phyloP scores from a whole-genome alignment of 2,888 invertebrate species.

The Leptinotarsa haldemani region DNA sequence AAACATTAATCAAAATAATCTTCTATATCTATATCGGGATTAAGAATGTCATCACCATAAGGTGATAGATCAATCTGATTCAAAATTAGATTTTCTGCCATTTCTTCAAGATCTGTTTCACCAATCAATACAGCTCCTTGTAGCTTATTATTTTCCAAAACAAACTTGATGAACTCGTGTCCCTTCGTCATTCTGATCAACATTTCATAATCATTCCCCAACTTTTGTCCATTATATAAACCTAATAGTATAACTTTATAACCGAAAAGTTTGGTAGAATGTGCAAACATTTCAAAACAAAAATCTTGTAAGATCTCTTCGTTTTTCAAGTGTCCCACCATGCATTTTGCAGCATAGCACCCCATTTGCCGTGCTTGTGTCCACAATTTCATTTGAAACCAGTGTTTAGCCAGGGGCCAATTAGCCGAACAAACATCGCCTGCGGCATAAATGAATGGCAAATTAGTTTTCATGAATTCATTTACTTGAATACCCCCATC shows the following conservation, averaged over 20 bases:
- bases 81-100: conserved; percentile 96
- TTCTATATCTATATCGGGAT: conserved; percentile 97
- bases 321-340: conserved; percentile 74
- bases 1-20: conserved; percentile 95
- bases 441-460: conserved; percentile 87
- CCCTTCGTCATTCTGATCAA: conserved; percentile 85
- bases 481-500: conserved; percentile 91
- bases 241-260: conserved; percentile 93
- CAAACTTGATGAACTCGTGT: conserved; percentile 87
- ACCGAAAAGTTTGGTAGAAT: conserved; percentile 95
- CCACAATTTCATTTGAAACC: conserved; percentile 98
- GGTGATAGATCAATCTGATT: conserved; percentile 90
- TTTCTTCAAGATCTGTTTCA: conserved; percentile 97
- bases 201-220: conserved; percentile 84
- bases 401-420: conserved; percentile 83
- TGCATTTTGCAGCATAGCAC: conserved; percentile 89
- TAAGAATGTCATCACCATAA: conserved; percentile 91
- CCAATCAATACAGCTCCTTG: conserved; percentile 97
- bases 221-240: conserved; percentile 91
- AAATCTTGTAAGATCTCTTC: conserved; percentile 87
- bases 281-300: conserved; percentile 97
- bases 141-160: conserved; percentile 84
- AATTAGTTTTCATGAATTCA: conserved; percentile 85
- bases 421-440: conserved; percentile 92
- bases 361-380: conserved; percentile 99